Evolutionary conservation across 2,797 vertebrate species (phyloP).

Genomic region (Anguilla marmorata): DNA sequence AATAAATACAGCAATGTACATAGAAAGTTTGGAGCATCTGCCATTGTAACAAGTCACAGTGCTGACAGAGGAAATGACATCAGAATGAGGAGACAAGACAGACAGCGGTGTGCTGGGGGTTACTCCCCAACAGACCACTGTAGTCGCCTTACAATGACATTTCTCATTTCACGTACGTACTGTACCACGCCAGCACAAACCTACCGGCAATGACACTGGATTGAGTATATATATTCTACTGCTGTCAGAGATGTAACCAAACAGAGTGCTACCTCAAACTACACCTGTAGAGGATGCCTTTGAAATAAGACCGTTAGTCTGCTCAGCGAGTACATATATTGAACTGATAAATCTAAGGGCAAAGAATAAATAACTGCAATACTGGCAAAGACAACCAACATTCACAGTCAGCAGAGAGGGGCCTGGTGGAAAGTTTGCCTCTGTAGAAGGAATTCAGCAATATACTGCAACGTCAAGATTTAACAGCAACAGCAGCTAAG

Average conservation of each 20-base stretch:
- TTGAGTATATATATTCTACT: background rate
- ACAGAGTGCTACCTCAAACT: background rate
- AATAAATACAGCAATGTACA: conserved; percentile 51
- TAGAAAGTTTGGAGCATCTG: conserved; percentile 43
- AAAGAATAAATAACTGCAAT: conserved; percentile 13
- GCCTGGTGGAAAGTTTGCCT: background rate
- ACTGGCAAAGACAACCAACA: conserved; percentile 28
- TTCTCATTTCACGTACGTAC: background rate
- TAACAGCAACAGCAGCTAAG: conserved; percentile 28
- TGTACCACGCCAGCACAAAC: background rate
- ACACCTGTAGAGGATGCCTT: background rate
- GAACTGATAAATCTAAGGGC: background rate
- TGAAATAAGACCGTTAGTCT: conserved; percentile 23
- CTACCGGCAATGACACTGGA: background rate
- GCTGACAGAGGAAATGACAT: conserved; percentile 32
- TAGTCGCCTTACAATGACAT: background rate
- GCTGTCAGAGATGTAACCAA: background rate
- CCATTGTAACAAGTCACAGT: conserved; percentile 35
- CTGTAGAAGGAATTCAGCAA: conserved; percentile 31
- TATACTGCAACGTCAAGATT: conserved; percentile 17
- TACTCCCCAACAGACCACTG: background rate
- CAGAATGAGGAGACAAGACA: conserved; percentile 33
- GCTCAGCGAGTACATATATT: background rate
- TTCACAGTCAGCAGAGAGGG: conserved; percentile 21
- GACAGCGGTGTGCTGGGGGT: background rate